Conservation (phyloP, 1,140 invertebrate genomes). For the Aphelinus atriplicis region DNA sequence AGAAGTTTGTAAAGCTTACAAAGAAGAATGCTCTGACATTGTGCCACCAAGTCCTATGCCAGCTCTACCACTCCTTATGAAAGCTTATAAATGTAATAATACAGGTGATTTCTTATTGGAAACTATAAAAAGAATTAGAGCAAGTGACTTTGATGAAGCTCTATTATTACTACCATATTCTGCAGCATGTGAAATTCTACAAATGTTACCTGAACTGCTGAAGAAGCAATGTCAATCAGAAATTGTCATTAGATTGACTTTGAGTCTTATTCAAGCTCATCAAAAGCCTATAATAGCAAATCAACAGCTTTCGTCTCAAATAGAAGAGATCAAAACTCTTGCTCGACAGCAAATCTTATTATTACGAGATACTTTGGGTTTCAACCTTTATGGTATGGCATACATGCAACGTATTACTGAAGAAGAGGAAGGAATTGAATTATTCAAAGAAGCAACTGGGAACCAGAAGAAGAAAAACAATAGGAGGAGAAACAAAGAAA, state of each 20-base stretch:
- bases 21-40: constrained; percentile 65
- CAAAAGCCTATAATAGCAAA: constrained; percentile 83
- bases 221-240: constrained; percentile 78
- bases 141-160: constrained; percentile 91
- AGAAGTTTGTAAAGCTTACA: constrained; percentile 79
- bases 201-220: constrained; percentile 76
- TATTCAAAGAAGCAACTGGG: constrained; percentile 84
- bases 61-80: constrained; percentile 78
- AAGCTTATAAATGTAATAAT: constrained; percentile 77
- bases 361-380: constrained; percentile 82
- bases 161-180: constrained; percentile 87
- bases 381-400: constrained; percentile 86
- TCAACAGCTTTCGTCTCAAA: constrained; percentile 72
- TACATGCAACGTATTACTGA: constrained; percentile 83
- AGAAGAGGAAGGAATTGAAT: constrained; percentile 78
- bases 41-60: constrained; percentile 57
- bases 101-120: constrained; percentile 84
- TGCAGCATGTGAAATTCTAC: constrained; percentile 81
- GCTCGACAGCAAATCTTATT: constrained; percentile 70
- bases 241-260: constrained; percentile 76
- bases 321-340: constrained; percentile 75
- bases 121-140: constrained; percentile 79
- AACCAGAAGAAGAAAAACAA: constrained; percentile 74
- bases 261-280: constrained; percentile 87
- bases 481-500: constrained; percentile 75